Conservation (phyloP, 2,113 vertebrate genomes). For the Rhipidura dahli region DNA sequence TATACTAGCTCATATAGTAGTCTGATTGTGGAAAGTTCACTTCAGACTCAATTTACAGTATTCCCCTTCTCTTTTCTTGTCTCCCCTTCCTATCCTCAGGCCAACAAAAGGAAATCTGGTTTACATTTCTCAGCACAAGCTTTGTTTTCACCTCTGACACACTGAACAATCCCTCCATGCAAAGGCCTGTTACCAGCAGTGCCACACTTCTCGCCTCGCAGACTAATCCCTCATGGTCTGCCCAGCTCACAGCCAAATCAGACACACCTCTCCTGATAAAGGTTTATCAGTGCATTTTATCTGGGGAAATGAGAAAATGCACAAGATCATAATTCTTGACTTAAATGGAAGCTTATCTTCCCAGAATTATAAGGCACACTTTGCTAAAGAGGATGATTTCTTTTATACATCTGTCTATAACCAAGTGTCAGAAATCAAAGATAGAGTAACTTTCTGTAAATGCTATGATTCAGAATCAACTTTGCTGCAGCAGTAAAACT, state of each 20-base stretch:
- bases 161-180: neutral
- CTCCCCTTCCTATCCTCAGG: conserved; percentile 40
- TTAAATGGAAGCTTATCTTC: conserved; percentile 1
- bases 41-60: conserved; percentile 32
- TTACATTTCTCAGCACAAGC: conserved; percentile 52
- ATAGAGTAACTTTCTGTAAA: neutral
- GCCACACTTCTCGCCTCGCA: neutral
- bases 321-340: neutral
- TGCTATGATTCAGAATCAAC: neutral
- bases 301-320: neutral
- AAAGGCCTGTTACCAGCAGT: neutral
- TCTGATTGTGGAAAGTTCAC: conserved; percentile 34
- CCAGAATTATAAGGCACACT: neutral
- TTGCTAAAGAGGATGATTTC: neutral
- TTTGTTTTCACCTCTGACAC: conserved; percentile 56
- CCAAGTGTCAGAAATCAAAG: neutral
- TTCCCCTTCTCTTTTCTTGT: neutral
- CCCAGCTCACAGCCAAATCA: neutral
- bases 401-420: neutral
- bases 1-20: neutral
- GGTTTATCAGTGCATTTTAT: neutral
- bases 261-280: neutral
- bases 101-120: conserved; percentile 50
- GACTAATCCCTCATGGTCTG: neutral
- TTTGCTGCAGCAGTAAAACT: neutral